Evolutionary conservation across 2,113 vertebrate species (phyloP).

Genomic region (Pelecanus crispus): DNA sequence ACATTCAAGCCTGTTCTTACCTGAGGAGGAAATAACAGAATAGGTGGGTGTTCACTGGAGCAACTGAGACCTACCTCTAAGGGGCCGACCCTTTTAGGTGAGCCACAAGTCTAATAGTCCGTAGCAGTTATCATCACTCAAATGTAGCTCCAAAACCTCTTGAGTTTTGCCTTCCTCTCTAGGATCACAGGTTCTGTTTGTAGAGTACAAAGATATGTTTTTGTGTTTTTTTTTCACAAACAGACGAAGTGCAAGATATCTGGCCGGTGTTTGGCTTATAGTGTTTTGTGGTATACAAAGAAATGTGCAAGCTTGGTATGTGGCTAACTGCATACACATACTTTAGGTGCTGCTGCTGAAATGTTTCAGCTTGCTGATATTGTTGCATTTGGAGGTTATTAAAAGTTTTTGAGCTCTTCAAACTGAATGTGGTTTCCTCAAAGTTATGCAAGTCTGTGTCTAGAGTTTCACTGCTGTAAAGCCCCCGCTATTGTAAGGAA

Average conservation of each 20-base stretch:
- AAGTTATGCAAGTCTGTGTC: background rate
- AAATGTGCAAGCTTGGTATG: background rate
- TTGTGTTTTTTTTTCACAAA: background rate
- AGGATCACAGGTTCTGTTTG: background rate
- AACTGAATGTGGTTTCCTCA: background rate
- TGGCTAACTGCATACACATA: background rate
- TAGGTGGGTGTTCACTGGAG: background rate
- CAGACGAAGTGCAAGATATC: background rate
- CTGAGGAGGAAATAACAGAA: constrained; percentile 3
- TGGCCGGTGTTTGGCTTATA: background rate
- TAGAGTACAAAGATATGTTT: background rate
- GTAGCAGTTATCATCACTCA: background rate
- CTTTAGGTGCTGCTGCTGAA: background rate
- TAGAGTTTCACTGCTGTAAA: background rate
- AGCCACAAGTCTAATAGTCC: background rate
- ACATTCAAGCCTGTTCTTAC: constrained; percentile 28
- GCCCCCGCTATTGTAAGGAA: background rate
- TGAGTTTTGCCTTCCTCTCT: background rate
- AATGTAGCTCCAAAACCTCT: background rate
- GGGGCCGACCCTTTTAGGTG: background rate
- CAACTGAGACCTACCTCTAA: background rate
- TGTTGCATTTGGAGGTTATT: background rate
- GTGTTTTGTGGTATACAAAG: background rate
- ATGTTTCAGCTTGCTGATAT: background rate
- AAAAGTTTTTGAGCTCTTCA: background rate